These are phyloP conservation scores for Euleptes europaea DNA, from an alignment of 2,113 vertebrate species.

Conservation along the genomic window DNA sequence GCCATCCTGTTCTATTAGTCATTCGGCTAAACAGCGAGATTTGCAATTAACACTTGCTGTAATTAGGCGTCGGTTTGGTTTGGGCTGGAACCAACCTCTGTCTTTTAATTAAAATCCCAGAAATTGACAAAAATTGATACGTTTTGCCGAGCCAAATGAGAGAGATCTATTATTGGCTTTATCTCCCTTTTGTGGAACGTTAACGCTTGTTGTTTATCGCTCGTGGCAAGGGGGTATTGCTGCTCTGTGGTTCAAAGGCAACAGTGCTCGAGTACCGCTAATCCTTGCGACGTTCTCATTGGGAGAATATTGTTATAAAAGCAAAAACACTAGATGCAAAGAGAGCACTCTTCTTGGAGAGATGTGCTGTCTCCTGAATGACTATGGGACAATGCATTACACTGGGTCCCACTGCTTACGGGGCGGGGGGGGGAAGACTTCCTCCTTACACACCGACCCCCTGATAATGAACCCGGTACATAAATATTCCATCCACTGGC, in stretches of 20 bases:
- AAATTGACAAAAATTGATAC: conserved; percentile 64
- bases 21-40: conserved; percentile 64
- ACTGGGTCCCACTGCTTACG: conserved; percentile 45
- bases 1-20: conserved; percentile 70
- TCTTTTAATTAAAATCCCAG: conserved; percentile 72
- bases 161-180: conserved; percentile 28
- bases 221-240: neutral
- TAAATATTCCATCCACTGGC: conserved; percentile 51
- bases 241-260: conserved; percentile 39
- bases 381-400: conserved; percentile 32
- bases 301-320: conserved; percentile 45
- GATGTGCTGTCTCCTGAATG: conserved; percentile 41
- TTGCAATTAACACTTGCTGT: conserved; percentile 72
- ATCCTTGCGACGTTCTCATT: conserved; percentile 46
- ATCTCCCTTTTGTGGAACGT: conserved; percentile 37
- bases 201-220: conserved; percentile 39
- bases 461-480: conserved; percentile 48
- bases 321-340: conserved; percentile 40
- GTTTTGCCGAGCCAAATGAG: conserved; percentile 56
- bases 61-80: conserved; percentile 64
- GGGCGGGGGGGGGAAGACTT: neutral
- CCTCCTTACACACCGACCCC: neutral
- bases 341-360: neutral
- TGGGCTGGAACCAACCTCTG: conserved; percentile 68
- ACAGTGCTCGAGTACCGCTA: conserved; percentile 48